Evolutionary conservation across 2,113 vertebrate species (phyloP), one percentile per base, ranked within the genome.

Genomic region (Hemiprocne comata): DNA sequence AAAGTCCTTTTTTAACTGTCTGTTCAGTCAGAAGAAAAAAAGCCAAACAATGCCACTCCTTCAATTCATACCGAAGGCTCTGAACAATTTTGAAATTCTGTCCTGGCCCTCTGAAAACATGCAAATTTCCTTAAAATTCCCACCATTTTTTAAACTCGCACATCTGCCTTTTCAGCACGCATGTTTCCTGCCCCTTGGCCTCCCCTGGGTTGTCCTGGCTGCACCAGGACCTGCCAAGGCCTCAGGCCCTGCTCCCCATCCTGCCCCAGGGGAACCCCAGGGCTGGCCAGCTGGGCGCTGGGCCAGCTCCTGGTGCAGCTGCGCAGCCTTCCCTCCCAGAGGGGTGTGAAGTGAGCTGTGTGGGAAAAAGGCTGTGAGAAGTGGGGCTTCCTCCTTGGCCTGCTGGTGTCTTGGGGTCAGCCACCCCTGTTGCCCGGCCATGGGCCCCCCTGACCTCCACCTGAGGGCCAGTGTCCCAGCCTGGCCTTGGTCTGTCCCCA

Each of bases 231-330:
- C 19, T 24, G 42, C 71, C 5, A 23, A 7, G 29, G 21, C 48
- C 50, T 50, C 21, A 20, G 23, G 50, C 46, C 50, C 31, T 48
- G 20, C 46, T 48, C 74, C 75, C 70, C 8, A 1, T 5, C 12
- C 42, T 3, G 10, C 2, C 92, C 65, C 89, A 40, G 34, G 73
- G 75, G 89, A 95, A 53, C 42, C 66, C 67, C 1, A 1, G 66
- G 3, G 26, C 55, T 2, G 34, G 70, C 61, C 46, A 9, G 16
- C 3, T 2, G 1, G 95, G 87, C 54, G 0, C 7, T 2, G 33
- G 72, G 87, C 87, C 87, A 89, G 90, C 60, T 12, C 81, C 51
- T 10, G 62, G 40, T 11, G 85, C 90, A 91, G 92, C 93, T 91
- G 85, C 1, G 7, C 36, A 33, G 74, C 51, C 60, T 77, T 16